Evolutionary conservation across 2,888 invertebrate genomes (phyloP).

Genomic region (Leucophora obtusa): DNA sequence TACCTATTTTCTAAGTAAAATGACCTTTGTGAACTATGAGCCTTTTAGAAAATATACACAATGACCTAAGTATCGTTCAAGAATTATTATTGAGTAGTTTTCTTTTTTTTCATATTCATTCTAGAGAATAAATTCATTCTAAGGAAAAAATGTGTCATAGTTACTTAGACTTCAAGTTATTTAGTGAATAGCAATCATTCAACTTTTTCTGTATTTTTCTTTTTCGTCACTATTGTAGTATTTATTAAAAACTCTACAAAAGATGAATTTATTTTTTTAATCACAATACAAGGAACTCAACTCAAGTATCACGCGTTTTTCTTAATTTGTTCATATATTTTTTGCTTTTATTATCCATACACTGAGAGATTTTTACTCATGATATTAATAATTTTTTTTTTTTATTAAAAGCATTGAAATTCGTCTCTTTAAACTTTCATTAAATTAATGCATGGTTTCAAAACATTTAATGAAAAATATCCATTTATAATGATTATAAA

Average conservation of each 20-base stretch:
- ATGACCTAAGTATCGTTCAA: neutral
- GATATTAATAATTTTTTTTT: no score
- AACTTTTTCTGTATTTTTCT: neutral
- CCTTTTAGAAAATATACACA: neutral
- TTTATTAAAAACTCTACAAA: conserved; percentile 22
- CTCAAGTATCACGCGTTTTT: conserved; percentile 55
- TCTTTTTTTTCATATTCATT: neutral
- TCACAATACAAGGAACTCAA: conserved; percentile 15
- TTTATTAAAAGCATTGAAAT: no score
- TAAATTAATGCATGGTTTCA: no score
- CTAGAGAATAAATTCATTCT: no score
- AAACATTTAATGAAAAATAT: no score
- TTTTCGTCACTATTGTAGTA: neutral
- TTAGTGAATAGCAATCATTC: no score
- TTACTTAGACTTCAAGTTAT: neutral
- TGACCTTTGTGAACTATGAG: neutral
- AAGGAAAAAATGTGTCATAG: neutral
- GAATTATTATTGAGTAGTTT: neutral
- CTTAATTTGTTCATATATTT: conserved; percentile 38
- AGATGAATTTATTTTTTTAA: conserved; percentile 22
- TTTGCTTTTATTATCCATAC: neutral
- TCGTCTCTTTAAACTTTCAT: no score
- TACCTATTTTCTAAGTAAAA: neutral
- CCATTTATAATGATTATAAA: no score
- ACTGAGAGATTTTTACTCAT: no score